Conservation (phyloP, 2,888 invertebrate genomes). For the Eudasyphora cyanicolor region DNA sequence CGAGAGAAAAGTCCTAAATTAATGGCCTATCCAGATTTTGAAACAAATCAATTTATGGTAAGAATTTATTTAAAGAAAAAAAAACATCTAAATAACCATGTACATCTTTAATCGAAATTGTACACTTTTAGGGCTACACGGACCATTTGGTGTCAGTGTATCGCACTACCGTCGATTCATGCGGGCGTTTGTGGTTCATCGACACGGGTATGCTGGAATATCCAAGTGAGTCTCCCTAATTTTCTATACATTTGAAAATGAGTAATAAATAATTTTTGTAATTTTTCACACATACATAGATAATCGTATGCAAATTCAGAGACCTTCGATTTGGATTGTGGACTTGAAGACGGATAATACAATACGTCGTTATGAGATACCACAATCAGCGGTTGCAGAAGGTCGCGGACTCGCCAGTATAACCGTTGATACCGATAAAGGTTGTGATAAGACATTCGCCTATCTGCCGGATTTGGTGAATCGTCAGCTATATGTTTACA, state of each 20-base stretch:
- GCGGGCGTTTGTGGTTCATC: conserved; percentile 89
- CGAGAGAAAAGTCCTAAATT: conserved; percentile 74
- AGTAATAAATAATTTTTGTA: not conserved
- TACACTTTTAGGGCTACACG: conserved; percentile 58
- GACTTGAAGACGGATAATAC: conserved; percentile 84
- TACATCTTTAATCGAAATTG: not conserved
- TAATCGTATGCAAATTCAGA: conserved; percentile 80
- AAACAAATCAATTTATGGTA: conserved; percentile 71
- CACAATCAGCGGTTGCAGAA: conserved; percentile 76
- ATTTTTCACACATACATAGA: conserved; percentile 64
- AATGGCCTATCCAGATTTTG: conserved; percentile 76
- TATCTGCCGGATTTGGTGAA: conserved; percentile 83
- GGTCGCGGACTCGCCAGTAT: conserved; percentile 84
- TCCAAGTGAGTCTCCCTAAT: conserved; percentile 80
- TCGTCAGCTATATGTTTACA: conserved; percentile 79
- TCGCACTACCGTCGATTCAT: conserved; percentile 85
- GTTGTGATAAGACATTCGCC: conserved; percentile 85
- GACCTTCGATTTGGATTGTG: conserved; percentile 84
- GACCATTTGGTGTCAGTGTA: conserved; percentile 85
- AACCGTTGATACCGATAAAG: conserved; percentile 83
- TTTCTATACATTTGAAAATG: not conserved
- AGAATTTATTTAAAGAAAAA: conserved; percentile 14
- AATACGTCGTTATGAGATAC: conserved; percentile 82
- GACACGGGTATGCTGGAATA: conserved; percentile 88
- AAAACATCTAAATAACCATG: not conserved